These are phyloP conservation scores for Lutjanus argentimaculatus DNA, from an alignment of 2,797 vertebrate species.

Conservation along the genomic window DNA sequence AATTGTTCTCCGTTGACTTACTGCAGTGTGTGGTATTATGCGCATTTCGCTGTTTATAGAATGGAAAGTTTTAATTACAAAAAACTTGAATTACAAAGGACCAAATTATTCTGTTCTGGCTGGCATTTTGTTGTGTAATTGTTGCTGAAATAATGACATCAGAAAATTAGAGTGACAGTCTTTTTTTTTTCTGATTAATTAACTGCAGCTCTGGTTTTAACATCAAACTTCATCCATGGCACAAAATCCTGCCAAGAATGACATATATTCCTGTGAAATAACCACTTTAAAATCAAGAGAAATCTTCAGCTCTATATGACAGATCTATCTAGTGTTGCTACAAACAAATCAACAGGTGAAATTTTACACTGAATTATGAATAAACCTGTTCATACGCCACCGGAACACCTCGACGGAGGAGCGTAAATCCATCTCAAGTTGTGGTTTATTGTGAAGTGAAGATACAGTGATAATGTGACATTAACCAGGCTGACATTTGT, in stretches of 20 bases:
- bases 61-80: too few relatives aligned
- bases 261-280: neutral
- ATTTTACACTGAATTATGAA: neutral
- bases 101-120: neutral
- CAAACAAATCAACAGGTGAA: constrained; percentile 37
- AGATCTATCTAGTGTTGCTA: neutral
- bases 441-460: neutral
- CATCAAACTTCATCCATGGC: neutral
- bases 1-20: too few relatives aligned
- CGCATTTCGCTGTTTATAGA: too few relatives aligned
- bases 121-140: neutral
- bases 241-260: neutral
- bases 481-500: neutral
- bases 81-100: neutral
- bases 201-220: neutral
- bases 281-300: neutral
- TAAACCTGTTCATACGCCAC: neutral
- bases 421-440: constrained; percentile 3
- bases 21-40: too few relatives aligned
- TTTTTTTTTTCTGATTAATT: neutral
- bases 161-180: neutral
- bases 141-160: neutral
- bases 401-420: neutral
- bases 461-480: neutral
- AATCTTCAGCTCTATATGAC: neutral